A percentile compares a stretch with the other conserved stretches of the same genome.
phyloP scores from a whole-genome alignment of 2,888 invertebrate species.

The Lacanobia oleracea region DNA sequence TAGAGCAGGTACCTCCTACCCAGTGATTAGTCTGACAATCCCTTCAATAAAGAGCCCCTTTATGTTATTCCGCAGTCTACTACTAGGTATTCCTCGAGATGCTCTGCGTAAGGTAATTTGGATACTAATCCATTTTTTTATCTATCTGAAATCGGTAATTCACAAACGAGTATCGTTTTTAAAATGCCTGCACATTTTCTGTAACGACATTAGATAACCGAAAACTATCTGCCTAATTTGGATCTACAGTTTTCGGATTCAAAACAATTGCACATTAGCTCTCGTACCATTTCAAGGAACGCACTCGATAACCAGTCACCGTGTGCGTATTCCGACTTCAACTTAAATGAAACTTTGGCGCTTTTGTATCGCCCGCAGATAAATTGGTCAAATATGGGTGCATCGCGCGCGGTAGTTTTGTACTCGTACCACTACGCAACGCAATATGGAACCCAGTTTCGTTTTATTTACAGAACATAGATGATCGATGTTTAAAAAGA shows the following conservation, averaged over 20 bases:
- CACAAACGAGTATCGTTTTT: too few species aligned
- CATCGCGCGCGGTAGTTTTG: not conserved
- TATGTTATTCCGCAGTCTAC: not conserved
- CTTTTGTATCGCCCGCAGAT: conserved; percentile 7
- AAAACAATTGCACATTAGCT: too few species aligned
- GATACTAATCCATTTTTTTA: not conserved
- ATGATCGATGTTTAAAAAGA: not conserved
- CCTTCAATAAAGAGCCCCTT: not conserved
- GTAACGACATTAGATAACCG: too few species aligned
- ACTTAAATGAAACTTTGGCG: not conserved
- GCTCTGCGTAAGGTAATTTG: not conserved
- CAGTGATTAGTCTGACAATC: conserved; percentile 1
- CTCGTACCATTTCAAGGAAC: too few species aligned
- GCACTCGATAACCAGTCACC: too few species aligned
- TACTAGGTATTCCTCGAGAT: not conserved
- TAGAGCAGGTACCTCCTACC: not conserved
- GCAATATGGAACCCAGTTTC: not conserved
- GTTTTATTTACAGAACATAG: not conserved
- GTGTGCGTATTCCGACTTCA: not conserved
- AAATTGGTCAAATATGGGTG: conserved; percentile 2
- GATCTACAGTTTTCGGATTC: too few species aligned
- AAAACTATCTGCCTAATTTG: too few species aligned
- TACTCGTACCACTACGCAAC: not conserved
- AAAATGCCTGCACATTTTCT: too few species aligned
- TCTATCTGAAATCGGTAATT: too few species aligned